These are phyloP conservation scores for Rhagonycha fulva DNA, from an alignment of 2,888 invertebrate species.

Conservation along the genomic window DNA sequence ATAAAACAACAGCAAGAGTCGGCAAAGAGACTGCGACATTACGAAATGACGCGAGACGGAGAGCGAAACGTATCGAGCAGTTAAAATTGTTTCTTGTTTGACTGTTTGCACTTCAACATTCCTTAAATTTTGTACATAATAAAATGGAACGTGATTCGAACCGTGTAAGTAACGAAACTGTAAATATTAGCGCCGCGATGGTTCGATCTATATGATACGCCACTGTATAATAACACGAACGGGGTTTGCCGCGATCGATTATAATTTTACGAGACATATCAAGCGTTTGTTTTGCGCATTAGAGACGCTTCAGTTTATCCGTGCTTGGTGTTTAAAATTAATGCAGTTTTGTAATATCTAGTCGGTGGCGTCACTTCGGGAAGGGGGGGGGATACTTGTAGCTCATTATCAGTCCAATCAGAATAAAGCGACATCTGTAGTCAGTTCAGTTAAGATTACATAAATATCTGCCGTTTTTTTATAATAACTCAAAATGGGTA, in stretches of 20 bases:
- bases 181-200: background rate
- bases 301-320: background rate
- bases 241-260: background rate
- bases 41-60: constrained; percentile 43
- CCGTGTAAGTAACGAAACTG: background rate
- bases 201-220: background rate
- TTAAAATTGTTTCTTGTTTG: constrained; percentile 7
- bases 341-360: background rate
- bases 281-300: background rate
- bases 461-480: too few species aligned
- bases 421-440: too few species aligned
- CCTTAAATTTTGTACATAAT: background rate
- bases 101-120: background rate
- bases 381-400: background rate
- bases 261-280: background rate
- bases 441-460: too few species aligned
- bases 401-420: too few species aligned
- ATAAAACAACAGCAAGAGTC: constrained; percentile 79
- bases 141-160: background rate
- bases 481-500: too few species aligned
- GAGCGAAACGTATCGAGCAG: constrained; percentile 42
- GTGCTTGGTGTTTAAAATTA: background rate
- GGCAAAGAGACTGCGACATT: constrained; percentile 59
- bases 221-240: background rate
- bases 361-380: background rate